Conservation (phyloP, 2,888 invertebrate species). For the Stenichneumon culpator region DNA sequence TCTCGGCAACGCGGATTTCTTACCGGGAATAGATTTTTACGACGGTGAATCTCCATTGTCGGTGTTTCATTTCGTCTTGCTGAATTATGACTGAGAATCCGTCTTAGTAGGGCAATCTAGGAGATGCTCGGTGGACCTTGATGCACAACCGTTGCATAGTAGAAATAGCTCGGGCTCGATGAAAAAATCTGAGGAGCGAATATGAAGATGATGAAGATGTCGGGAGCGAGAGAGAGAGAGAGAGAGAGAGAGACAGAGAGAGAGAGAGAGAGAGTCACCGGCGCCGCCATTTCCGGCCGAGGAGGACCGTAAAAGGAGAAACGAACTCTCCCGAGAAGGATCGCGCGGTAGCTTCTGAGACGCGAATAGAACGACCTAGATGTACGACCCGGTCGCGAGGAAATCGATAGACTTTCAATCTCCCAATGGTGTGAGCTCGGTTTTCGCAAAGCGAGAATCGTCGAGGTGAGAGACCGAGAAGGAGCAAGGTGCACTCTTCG, state of each 20-base stretch:
- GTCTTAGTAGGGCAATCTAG: background rate
- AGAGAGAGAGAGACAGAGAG: slow-evolving; percentile 4
- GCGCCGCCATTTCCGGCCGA: slow-evolving; percentile 54
- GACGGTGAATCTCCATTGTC: background rate
- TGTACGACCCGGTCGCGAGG: slow-evolving; percentile 37
- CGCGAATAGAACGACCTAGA: slow-evolving; percentile 27
- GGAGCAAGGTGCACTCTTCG: slow-evolving; percentile 28
- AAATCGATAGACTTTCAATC: slow-evolving; percentile 73
- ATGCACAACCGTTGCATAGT: background rate
- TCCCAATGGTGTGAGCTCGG: slow-evolving; percentile 58
- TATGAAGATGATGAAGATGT: slow-evolving; percentile 23
- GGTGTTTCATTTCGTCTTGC: background rate
- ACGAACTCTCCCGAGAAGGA: slow-evolving; percentile 5
- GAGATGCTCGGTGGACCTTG: background rate
- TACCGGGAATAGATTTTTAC: background rate
- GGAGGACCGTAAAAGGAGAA: slow-evolving; percentile 34
- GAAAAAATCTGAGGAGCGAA: slow-evolving; percentile 11
- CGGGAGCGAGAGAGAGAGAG: slow-evolving; percentile 11
- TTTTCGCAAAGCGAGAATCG: slow-evolving; percentile 49
- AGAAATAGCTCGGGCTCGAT: background rate
- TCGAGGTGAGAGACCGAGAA: slow-evolving; percentile 33
- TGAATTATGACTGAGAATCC: background rate
- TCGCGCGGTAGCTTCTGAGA: slow-evolving; percentile 32
- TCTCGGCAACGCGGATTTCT: background rate
- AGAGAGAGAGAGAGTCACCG: slow-evolving; percentile 13